Evolutionary conservation across 2,888 invertebrate genomes (phyloP).

Genomic region (Thumatha senex): DNA sequence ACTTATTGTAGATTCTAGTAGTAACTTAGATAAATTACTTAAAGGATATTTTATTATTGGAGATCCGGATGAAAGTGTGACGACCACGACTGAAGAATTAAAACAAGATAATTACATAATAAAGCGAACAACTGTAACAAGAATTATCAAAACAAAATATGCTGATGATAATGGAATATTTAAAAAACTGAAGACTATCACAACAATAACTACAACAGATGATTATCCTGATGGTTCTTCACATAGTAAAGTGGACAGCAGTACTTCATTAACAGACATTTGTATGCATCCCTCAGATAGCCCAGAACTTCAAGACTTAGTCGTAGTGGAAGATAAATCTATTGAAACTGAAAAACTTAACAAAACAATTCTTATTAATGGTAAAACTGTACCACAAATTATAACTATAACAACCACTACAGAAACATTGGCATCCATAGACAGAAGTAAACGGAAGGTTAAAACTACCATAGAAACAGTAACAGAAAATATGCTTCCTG

Average conservation of each 20-base stretch:
- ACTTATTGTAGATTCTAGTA: slow-evolving; percentile 52
- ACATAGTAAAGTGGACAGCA: slow-evolving; percentile 66
- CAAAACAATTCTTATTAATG: slow-evolving; percentile 56
- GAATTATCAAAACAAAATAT: slow-evolving; percentile 62
- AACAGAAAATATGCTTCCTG: slow-evolving; percentile 63
- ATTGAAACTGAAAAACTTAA: slow-evolving; percentile 60
- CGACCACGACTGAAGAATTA: slow-evolving; percentile 64
- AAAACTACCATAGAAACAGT: slow-evolving; percentile 69
- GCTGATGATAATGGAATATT: slow-evolving; percentile 54
- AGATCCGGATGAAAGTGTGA: slow-evolving; percentile 64
- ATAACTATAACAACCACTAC: slow-evolving; percentile 67
- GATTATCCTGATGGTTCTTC: slow-evolving; percentile 75
- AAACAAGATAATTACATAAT: slow-evolving; percentile 52
- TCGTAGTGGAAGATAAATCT: slow-evolving; percentile 56
- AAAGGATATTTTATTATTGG: slow-evolving; percentile 46
- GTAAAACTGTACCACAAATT: slow-evolving; percentile 61
- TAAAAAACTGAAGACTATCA: slow-evolving; percentile 67
- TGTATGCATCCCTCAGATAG: slow-evolving; percentile 48
- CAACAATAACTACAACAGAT: slow-evolving; percentile 67
- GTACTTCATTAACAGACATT: slow-evolving; percentile 64
- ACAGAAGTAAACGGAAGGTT: slow-evolving; percentile 62
- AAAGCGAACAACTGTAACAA: slow-evolving; percentile 63
- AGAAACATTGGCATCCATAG: slow-evolving; percentile 59
- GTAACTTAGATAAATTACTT: slow-evolving; percentile 63
- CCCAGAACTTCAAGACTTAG: slow-evolving; percentile 58